Conservation (phyloP, 92 coral and sea anemone species). For the Zoanthus solanderi region DNA sequence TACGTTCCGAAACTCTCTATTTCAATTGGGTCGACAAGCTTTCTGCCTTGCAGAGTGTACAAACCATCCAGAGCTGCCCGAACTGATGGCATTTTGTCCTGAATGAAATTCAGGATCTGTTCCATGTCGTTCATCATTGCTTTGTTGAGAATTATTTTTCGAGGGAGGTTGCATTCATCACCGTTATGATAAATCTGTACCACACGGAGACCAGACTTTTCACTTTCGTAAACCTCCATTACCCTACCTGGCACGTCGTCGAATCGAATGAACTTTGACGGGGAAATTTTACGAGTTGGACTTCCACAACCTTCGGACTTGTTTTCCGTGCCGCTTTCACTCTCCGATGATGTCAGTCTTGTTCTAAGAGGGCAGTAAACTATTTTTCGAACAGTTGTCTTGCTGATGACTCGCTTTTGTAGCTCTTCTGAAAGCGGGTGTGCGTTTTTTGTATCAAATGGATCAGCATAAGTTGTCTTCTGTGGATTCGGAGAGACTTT, state of each 20-base stretch:
- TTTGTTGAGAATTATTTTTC: conserved; percentile 61
- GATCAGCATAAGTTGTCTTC: background rate
- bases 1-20: conserved; percentile 58
- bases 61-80: conserved; percentile 56
- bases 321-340: background rate
- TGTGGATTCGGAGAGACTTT: background rate
- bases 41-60: conserved; percentile 61
- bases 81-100: conserved; percentile 51
- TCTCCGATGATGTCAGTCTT: background rate
- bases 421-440: background rate
- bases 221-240: conserved; percentile 65
- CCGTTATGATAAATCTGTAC: conserved; percentile 62
- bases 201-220: conserved; percentile 56
- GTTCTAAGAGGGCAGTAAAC: background rate
- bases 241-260: conserved; percentile 58
- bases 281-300: background rate
- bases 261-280: conserved; percentile 1
- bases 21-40: conserved; percentile 37
- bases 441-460: background rate
- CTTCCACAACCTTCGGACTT: background rate
- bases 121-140: conserved; percentile 57
- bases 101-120: conserved; percentile 52
- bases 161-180: conserved; percentile 47
- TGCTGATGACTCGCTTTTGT: background rate
- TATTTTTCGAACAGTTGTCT: background rate